Conservation (phyloP, 2,113 vertebrate genomes). For the Rafetus swinhoei region DNA sequence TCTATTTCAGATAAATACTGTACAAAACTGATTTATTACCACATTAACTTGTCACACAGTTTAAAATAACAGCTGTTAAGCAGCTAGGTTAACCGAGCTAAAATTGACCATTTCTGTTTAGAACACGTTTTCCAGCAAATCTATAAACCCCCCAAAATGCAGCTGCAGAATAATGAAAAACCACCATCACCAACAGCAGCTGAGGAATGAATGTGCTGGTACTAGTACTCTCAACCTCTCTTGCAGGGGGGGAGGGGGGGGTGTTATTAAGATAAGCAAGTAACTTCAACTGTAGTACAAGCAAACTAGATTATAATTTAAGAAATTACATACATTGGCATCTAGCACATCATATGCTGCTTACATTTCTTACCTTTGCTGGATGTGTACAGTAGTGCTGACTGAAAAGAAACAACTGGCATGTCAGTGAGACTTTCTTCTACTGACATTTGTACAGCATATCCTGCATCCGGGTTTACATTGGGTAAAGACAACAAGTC, state of each 20-base stretch:
- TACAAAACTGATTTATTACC: background rate
- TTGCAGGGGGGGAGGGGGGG: no score
- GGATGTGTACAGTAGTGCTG: conserved; percentile 95
- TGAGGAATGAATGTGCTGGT: background rate
- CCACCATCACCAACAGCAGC: background rate
- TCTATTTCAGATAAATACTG: background rate
- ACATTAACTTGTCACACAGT: background rate
- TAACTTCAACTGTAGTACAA: background rate
- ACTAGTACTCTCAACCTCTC: background rate
- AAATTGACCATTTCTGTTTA: background rate
- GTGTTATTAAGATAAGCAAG: background rate
- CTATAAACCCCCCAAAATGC: background rate
- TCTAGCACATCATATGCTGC: background rate
- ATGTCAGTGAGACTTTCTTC: conserved; percentile 94
- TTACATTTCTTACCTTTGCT: conserved; percentile 88
- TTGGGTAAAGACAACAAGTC: conserved; percentile 95
- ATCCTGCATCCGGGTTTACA: conserved; percentile 95
- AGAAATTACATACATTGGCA: background rate
- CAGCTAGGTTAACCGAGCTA: background rate
- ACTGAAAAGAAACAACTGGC: conserved; percentile 95
- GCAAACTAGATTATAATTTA: background rate
- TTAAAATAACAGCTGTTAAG: background rate
- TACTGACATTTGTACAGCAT: conserved; percentile 97
- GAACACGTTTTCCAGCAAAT: background rate
- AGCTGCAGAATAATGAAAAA: background rate